These are phyloP conservation scores for Ophion slaviceki DNA, from an alignment of 2,888 invertebrate species.

Conservation along the genomic window DNA sequence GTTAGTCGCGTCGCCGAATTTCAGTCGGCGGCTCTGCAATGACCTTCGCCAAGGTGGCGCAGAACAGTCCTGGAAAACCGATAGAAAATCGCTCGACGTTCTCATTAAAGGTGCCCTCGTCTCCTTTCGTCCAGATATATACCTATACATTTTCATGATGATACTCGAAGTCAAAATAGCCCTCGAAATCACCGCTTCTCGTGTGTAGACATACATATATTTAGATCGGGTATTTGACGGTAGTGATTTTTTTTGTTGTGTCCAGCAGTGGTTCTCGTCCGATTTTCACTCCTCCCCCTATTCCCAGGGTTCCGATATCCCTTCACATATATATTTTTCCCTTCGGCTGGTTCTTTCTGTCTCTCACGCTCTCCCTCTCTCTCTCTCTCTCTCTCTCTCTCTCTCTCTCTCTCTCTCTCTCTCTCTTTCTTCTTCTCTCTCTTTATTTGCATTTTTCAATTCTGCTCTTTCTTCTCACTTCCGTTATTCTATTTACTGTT, in stretches of 20 bases:
- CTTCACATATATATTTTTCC: slow-evolving; percentile 39
- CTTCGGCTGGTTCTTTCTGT: neutral
- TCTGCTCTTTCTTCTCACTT: no score
- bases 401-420: no score
- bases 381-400: neutral
- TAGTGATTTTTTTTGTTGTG: slow-evolving; percentile 29
- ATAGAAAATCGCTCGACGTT: slow-evolving; percentile 79
- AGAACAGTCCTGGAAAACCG: slow-evolving; percentile 72
- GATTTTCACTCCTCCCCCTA: slow-evolving; percentile 12
- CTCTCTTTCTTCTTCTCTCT: no score
- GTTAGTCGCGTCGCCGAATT: slow-evolving; percentile 45
- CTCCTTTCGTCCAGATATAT: slow-evolving; percentile 62
- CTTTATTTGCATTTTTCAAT: no score
- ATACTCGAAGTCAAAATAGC: neutral
- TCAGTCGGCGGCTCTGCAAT: slow-evolving; percentile 8
- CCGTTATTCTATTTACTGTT: no score
- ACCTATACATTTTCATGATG: neutral
- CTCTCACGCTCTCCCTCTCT: neutral
- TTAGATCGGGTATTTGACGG: slow-evolving; percentile 5
- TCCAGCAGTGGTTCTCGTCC: slow-evolving; percentile 35
- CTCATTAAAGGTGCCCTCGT: slow-evolving; percentile 79
- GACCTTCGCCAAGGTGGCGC: slow-evolving; percentile 42
- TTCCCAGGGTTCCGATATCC: neutral
- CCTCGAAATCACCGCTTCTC: neutral
- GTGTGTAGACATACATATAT: neutral